phyloP scores from a whole-genome alignment of 2,797 vertebrate species.

The Garrulus glandarius region DNA sequence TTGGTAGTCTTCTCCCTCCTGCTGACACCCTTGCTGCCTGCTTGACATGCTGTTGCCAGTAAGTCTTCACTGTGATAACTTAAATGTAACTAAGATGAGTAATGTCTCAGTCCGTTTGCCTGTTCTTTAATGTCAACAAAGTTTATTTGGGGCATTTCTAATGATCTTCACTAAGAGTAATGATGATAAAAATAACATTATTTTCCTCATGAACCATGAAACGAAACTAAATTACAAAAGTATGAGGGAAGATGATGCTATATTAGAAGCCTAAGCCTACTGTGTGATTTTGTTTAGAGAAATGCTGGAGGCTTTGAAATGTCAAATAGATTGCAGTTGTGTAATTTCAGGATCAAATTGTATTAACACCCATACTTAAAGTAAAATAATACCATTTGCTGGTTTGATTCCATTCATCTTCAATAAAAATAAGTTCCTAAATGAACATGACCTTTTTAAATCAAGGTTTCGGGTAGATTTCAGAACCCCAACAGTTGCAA shows the following conservation, averaged over 20 bases:
- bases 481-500: not conserved
- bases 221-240: not conserved
- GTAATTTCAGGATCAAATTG: constrained; percentile 50
- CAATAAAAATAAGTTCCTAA: constrained; percentile 16
- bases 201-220: not conserved
- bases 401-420: constrained; percentile 15
- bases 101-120: not conserved
- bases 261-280: constrained; percentile 24
- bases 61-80: not conserved
- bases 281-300: constrained; percentile 42
- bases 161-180: not conserved
- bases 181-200: not conserved
- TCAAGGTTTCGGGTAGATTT: constrained; percentile 14
- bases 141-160: constrained; percentile 1
- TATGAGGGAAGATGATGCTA: not conserved
- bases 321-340: constrained; percentile 43
- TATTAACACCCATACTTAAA: constrained; percentile 33
- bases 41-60: not conserved
- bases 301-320: constrained; percentile 34
- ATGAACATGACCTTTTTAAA: constrained; percentile 21
- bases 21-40: not conserved
- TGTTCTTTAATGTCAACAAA: not conserved
- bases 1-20: not conserved
- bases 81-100: not conserved
- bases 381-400: constrained; percentile 27